Evolutionary conservation across 35 echinoderm and acorn worm genomes (phyloP), one percentile per base, ranked within the genome.

Genomic region (Strongylocentrotus purpuratus): DNA sequence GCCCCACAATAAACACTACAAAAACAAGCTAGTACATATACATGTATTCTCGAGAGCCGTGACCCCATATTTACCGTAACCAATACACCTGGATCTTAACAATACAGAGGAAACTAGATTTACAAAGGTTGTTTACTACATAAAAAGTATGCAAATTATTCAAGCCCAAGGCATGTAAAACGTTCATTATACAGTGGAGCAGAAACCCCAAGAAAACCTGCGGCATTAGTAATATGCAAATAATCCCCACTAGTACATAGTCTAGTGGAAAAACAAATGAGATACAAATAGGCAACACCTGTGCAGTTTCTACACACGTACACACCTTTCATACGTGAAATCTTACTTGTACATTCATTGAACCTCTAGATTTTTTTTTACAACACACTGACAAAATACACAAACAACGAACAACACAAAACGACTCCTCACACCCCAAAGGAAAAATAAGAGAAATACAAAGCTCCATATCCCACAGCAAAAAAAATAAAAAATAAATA

Each of bases 271-370:
- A 86, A 28, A 18, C 85, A 86, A 86, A 31, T 86, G 9, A 86
- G 4, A 86, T 86, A 33, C 85, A 86, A 86, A 22, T 86, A 86
- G 85, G 85, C 85, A 86, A 86, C 85, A 86, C 85, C 85, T 22
- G 85, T 33, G 85, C 85, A 86, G 85, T 86, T 86, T 15, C 18
- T 33, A 28, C 9, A 8, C 85, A 15, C 20, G 20, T 86, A 22
- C 85, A 11, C 20, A 86, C 7, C 4, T 28, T 86, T 86, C 32
- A 86, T 86, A 15, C 9, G 10, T 15, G 7, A 28, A 15, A 86
- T 86, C 9, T 86, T 86, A 28, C 32, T 86, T 86, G 85, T 86
- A 86, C 85, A 86, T 86, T 31, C 85, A 7, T 86, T 86, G 32
- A 86, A 86, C 85, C 85, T 86, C 25, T 86, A 18, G 85, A 41